phyloP scores from a whole-genome alignment of 1,140 invertebrate genomes.

The Saccostrea glomerata region DNA sequence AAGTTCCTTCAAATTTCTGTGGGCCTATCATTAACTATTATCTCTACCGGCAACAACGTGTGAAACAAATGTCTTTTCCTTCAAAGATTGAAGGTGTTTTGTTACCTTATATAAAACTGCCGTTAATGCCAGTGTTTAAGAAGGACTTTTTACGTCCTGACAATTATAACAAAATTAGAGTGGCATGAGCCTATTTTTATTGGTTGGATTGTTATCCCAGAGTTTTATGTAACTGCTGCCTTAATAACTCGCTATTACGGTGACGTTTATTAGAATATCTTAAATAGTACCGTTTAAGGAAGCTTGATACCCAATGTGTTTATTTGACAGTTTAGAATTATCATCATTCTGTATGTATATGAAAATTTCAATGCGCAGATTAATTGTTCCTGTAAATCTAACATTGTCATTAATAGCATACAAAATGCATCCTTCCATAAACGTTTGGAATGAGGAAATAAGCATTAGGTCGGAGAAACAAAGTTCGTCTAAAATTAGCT shows the following conservation, averaged over 20 bases:
- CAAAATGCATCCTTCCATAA: not conserved
- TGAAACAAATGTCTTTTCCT: constrained; percentile 27
- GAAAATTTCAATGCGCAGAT: not conserved
- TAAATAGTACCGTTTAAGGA: not conserved
- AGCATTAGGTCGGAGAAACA: no score
- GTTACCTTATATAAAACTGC: constrained; percentile 16
- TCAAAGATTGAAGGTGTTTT: constrained; percentile 14
- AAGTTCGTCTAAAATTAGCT: no score
- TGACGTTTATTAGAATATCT: not conserved
- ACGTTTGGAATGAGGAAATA: no score
- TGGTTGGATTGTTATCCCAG: not conserved
- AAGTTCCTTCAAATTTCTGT: not conserved
- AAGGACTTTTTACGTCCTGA: not conserved
- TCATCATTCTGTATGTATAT: not conserved
- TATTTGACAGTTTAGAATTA: not conserved
- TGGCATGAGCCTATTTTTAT: not conserved
- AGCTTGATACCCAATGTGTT: not conserved
- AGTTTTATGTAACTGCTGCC: not conserved
- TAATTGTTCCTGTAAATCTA: not conserved
- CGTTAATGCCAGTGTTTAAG: constrained; percentile 11
- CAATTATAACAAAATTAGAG: constrained; percentile 6
- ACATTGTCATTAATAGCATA: not conserved
- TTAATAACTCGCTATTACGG: not conserved
- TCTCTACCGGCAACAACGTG: not conserved
- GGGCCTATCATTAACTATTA: not conserved